These are phyloP conservation scores for Etheostoma cragini DNA, from an alignment of 2,113 vertebrate genomes.

Conservation along the genomic window DNA sequence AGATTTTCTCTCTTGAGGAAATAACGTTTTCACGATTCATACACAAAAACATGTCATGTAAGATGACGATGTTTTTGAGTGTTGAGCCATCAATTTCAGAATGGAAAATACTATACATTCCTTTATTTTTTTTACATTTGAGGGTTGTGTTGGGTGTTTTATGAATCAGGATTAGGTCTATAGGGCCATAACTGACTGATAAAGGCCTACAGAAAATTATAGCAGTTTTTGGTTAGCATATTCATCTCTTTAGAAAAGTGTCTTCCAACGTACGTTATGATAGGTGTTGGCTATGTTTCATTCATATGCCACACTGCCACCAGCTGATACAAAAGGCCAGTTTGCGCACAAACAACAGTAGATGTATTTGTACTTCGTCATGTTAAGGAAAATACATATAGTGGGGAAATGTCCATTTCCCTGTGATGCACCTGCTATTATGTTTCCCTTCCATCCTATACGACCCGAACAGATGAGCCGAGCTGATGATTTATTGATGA, in stretches of 20 bases:
- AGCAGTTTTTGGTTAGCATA: background rate
- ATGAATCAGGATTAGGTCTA: background rate
- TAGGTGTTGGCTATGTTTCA: background rate
- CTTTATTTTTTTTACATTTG: background rate
- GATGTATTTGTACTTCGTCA: background rate
- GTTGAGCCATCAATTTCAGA: background rate
- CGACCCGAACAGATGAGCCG: conserved; percentile 38
- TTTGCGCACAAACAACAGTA: conserved; percentile 51
- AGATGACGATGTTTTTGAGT: background rate
- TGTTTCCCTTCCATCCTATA: background rate
- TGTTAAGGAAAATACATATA: background rate
- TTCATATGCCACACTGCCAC: background rate
- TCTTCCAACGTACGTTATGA: background rate
- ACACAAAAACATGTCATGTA: background rate
- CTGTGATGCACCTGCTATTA: background rate
- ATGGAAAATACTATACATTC: background rate
- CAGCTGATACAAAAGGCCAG: conserved; percentile 58
- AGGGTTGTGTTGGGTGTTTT: background rate
- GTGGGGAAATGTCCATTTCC: no score
- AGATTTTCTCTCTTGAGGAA: background rate
- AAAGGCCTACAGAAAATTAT: background rate
- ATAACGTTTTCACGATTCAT: background rate
- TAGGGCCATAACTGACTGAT: background rate
- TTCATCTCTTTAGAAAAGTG: background rate
- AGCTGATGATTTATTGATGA: conserved; percentile 72